These are phyloP conservation scores for Andrena flavipes DNA, from an alignment of 2,888 invertebrate species.

Conservation along the genomic window DNA sequence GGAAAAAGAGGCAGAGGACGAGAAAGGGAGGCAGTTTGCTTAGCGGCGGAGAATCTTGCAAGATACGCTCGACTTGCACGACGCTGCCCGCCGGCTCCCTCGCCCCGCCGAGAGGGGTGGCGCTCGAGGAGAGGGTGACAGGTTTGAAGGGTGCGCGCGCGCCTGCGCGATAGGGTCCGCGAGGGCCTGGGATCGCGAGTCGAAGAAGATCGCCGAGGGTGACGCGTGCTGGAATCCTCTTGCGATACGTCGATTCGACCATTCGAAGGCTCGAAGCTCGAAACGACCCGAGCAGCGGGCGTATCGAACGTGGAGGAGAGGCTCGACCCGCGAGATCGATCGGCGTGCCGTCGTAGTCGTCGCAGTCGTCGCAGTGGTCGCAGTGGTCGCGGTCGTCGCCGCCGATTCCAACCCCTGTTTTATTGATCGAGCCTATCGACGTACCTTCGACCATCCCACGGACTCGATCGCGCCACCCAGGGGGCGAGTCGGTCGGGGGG, in stretches of 20 bases:
- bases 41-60: slow-evolving; percentile 4
- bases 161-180: slow-evolving; percentile 59
- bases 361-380: no score
- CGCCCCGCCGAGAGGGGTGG: not conserved
- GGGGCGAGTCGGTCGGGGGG: slow-evolving; percentile 15
- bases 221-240: slow-evolving; percentile 21
- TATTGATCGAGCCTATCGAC: slow-evolving; percentile 77
- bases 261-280: not conserved
- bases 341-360: not conserved
- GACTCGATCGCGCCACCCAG: slow-evolving; percentile 1
- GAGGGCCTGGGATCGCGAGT: slow-evolving; percentile 52
- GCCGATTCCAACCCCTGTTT: slow-evolving; percentile 19
- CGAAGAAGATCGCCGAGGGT: slow-evolving; percentile 52
- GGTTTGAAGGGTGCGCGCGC: slow-evolving; percentile 68
- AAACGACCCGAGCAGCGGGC: not conserved
- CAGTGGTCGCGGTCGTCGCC: no score
- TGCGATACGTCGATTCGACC: slow-evolving; percentile 16
- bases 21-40: not conserved
- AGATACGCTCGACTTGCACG: not conserved
- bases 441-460: slow-evolving; percentile 20
- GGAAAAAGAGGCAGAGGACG: slow-evolving; percentile 9
- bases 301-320: slow-evolving; percentile 33
- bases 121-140: slow-evolving; percentile 25
- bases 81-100: not conserved
- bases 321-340: slow-evolving; percentile 14